Evolutionary conservation across 2,888 invertebrate species (phyloP), one percentile per base, ranked within the genome.

Genomic region (Saturnia pavonia): DNA sequence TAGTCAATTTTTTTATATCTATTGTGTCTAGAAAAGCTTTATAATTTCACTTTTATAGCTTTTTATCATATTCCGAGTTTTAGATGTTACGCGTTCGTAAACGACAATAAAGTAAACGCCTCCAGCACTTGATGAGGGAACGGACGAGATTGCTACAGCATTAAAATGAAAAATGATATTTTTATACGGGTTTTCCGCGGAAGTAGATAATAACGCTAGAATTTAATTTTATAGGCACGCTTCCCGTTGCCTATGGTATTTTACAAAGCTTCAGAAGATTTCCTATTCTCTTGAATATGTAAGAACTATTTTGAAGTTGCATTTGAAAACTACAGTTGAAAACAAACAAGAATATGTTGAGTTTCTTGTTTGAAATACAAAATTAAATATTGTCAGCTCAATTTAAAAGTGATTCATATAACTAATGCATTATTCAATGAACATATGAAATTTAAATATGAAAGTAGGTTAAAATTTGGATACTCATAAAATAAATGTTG

Each of bases 121-220:
- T 65, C 65, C 40, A n/a, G 43, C 57, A 60, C 16, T 57, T 22
- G 25, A 25, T 22, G 57, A 19, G 34, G n/a, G 34, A 68, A 51
- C 54, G 22, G 54, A 22, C 68, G 68, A 68, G 22, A 54, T 70
- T 51, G 67, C 42, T 63, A 14, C 45, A 42, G 40, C 40, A 75
- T 77, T 65, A 72, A 74, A 65, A 65, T 40, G n/a, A 19, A 65
- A 65, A 65, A 65, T 65, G 65, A 65, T 65, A 65, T 65, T 65
- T 65, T 65, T 65, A 65, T 40, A 65, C n/a, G n/a, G 19, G 1
- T 7, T 40, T 65, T 19, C 40, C 40, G 65, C n/a, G 65, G 65
- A 40, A 65, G 40, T 65, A 14, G 16, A 40, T 57, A 57, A 65
- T 65, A 65, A 40, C 34, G 40, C 40, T 65, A 19, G 40, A 8